phyloP scores from a whole-genome alignment of 2,888 invertebrate species.

The Nemapogon koenigi region DNA sequence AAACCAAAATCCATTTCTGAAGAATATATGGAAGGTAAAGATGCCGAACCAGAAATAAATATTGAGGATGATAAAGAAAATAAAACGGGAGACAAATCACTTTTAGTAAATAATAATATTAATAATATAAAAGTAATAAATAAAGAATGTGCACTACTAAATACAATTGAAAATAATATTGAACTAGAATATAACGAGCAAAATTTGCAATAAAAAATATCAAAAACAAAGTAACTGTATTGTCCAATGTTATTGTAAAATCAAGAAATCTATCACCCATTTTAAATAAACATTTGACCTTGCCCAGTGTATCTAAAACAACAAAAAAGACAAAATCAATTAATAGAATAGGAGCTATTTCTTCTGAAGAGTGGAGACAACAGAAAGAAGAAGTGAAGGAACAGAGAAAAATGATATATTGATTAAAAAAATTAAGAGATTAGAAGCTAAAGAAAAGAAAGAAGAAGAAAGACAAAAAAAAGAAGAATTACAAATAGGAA shows the following conservation, averaged over 20 bases:
- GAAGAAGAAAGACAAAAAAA: too few species aligned
- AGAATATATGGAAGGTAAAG: background rate
- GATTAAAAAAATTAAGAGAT: constrained; percentile 4
- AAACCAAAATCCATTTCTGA: background rate
- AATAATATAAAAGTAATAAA: constrained; percentile 4
- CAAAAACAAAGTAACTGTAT: background rate
- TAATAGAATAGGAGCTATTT: constrained; percentile 11
- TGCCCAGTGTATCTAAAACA: constrained; percentile 2
- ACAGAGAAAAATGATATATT: constrained; percentile 6
- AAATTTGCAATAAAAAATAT: too few species aligned
- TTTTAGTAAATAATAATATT: constrained; percentile 1
- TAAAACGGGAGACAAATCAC: background rate
- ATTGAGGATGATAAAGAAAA: constrained; percentile 2
- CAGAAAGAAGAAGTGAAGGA: constrained; percentile 7
- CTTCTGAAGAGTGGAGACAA: constrained; percentile 3
- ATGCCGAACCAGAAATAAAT: constrained; percentile 2
- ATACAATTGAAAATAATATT: constrained; percentile 1
- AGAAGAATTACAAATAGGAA: background rate
- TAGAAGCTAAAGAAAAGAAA: background rate
- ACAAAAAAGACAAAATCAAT: constrained; percentile 3
- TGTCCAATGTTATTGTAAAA: constrained; percentile 1
- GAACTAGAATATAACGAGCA: background rate
- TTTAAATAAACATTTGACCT: constrained; percentile 4
- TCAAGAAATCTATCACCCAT: background rate
- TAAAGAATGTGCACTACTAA: background rate